Conservation (phyloP, 2,113 vertebrate species). For the Chloropsis cyanopogon region DNA sequence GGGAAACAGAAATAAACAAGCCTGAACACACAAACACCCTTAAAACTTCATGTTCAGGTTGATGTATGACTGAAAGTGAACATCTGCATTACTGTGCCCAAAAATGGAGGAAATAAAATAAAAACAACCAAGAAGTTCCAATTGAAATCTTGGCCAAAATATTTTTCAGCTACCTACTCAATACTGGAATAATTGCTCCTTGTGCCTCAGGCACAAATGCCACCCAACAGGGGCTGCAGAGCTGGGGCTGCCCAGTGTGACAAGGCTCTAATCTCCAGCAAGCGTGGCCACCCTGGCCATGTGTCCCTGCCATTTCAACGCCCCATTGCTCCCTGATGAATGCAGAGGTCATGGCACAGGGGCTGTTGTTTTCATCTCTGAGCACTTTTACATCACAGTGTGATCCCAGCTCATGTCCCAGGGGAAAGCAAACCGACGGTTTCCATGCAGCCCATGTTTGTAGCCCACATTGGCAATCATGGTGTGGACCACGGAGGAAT, state of each 20-base stretch:
- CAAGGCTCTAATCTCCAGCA: neutral
- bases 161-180: neutral
- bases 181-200: neutral
- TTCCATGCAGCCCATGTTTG: neutral
- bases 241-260: neutral
- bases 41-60: neutral
- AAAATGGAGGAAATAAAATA: neutral
- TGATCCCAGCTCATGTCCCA: neutral
- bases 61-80: neutral
- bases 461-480: neutral
- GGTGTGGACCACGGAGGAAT: neutral
- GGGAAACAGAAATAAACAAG: neutral
- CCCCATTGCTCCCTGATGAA: neutral
- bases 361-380: neutral
- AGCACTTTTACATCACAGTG: neutral
- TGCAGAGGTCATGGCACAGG: neutral
- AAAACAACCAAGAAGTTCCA: neutral
- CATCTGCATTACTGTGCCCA: neutral
- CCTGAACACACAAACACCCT: neutral
- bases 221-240: neutral
- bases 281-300: rapidly evolving
- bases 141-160: neutral
- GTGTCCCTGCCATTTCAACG: neutral
- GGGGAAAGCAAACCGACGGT: neutral
- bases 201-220: rapidly evolving